Evolutionary conservation across 2,888 invertebrate genomes (phyloP), one percentile per base, ranked within the genome.

Genomic region (Ariolimax columbianus): DNA sequence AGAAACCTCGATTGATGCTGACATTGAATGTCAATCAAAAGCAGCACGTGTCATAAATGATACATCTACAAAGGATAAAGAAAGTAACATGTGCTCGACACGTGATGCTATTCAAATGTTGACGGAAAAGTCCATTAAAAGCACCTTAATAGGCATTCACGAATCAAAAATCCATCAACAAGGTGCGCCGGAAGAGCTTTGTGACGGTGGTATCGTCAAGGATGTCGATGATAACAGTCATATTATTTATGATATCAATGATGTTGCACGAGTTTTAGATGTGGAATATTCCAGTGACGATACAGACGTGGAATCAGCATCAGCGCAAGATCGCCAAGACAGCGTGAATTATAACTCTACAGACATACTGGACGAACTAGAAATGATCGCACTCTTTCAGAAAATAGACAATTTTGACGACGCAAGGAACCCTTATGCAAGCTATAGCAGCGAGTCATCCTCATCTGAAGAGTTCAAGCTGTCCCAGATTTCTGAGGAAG

Each of bases 401-500:
- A 77, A 82, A 19, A 47, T 82, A 0, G 82, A 85, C 19, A 38
- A 77, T 11, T 68, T 40, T 38, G 82, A 77, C 14, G 26, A 33
- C 0, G 14, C 38, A 26, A 19, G n/a, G n/a, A 51, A n/a, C 40
- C 30, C 38, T 0, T 36, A 30, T n/a, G 36, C 63, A 23, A 73
- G 47, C 9, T 59, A 72, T 23, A 63, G 73, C 26, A 59, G 68
- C 26, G 47, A 68, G 6, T 40, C 59, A 1, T 77, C 77, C 19
- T 72, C 73, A 11, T 75, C 77, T 43, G 38, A 66, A n/a, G n/a
- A 40, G 9, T 82, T 70, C 33, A 75, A 77, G 36, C 38, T 85
- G 70, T 82, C 85, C 43, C 70, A 85, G 43, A 85, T 85, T 30
- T 59, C 85, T n/a, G 85, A 85, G 40, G 85, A 85, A 70, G 85